Evolutionary conservation across 1,140 invertebrate genomes (phyloP), one percentile per base, ranked within the genome.

Genomic region (Asbolus verrucosus): DNA sequence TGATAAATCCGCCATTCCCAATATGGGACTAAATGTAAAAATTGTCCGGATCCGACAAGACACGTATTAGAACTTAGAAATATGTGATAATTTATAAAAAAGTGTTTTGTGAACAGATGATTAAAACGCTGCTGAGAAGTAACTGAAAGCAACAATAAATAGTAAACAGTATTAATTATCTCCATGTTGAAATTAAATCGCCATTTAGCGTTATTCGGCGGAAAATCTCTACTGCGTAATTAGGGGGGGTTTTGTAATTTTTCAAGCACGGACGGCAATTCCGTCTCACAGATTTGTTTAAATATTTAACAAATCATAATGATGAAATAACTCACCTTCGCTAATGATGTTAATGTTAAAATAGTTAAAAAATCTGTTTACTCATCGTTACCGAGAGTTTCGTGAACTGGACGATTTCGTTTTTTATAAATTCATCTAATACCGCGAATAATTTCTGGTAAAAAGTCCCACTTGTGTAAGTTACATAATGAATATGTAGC

Each of bases 311-410:
- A 27, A 63, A 9, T n/a, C 31, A 33, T 38, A 15, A 38, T 16
- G 38, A 15, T 15, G 13, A 63, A 15, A 16, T 6, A 13, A 66
- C 41, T 66, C 16, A 66, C 41, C 27, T 46, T 19, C 2, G 16
- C 41, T 33, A 38, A 11, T 1, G 16, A 24, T 6, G 19, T 19
- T 33, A 67, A 16, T 39, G 18, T 9, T 18, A 39, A 30, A 41
- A 63, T 14, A 33, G 33, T 19, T 6, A n/a, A n/a, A 63, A 31
- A 61, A 33, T 14, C 21, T 63, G 61, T 41, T 63, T 63, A 41
- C 39, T 39, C 61, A 63, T 63, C 8, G 19, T 21, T 16, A 18
- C n/a, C 8, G 19, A n/a, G 11, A 36, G 11, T 27, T 27, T 27
- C 33, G 33, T 36, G 6, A 11, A 36, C 33, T 36, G 33, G 6